Base-by-base conservation (phyloP, 1,140 invertebrate species). In the Drosophila virilis region DNA sequence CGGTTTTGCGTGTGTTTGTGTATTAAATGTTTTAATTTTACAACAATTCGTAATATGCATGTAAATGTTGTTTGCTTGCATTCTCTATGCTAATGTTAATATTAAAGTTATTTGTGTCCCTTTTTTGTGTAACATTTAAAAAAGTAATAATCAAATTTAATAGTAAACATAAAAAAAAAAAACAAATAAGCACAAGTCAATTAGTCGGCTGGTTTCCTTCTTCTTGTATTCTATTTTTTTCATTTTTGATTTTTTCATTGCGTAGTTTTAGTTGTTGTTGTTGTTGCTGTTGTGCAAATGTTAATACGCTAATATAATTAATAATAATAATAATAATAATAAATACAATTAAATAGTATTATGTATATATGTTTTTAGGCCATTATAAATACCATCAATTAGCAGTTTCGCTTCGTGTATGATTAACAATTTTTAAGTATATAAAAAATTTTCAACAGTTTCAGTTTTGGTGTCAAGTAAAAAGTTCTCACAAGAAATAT, bases 401-500 rank as follows among this genome's bases (percentile, higher is more conserved):
- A 88, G 79, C 83, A 88, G 80, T 82, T 81, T 85, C 59, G 43
- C 61, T 65, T 70, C 62, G 37, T 72, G 51, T 72, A 58, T 66
- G 60, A 72, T 72, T 71, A 88, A 89, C 84, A 89, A 78, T 84
- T 88, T 88, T 83, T 60, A 76, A 72, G 68, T 84, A 89, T 88
- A 89, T 90, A 89, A 88, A 88, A 86, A 89, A 78, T 78, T 89
- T 88, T 89, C 68, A 89, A 89, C 80, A 89, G 80, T 89, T 86
- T 89, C 78, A 84, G 77, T 84, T 80, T 85, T 85, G 83, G 80
- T 88, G 83, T 86, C 83, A 86, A 86, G 82, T 86, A 88, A 89
- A 88, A 88, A 84, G 79, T 72, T 84, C 84, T 89, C 84, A 84
- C 77, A 89, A 81, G 80, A 86, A 86, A 88, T 86, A 51, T 86